Base-by-base conservation (phyloP, 2,888 invertebrate species). In the Calameuta pallipes region DNA sequence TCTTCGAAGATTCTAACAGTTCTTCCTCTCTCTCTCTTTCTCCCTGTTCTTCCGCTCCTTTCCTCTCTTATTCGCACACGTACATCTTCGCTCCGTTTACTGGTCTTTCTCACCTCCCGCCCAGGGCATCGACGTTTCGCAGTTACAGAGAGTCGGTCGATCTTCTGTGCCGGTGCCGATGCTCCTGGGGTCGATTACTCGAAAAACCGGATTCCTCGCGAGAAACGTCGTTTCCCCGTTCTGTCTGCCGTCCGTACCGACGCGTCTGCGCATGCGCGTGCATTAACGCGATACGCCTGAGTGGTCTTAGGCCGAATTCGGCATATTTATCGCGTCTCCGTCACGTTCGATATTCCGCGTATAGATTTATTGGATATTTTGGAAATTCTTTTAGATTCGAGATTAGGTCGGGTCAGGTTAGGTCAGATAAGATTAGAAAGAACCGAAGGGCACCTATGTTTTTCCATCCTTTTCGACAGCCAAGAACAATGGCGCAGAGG, bases 151-250 rank as follows among this genome's bases (percentile, higher is more conserved):
- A 41, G 56, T 41, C 41, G 4, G 41, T 6, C 41, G 56, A 56
- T 56, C 56, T 56, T 56, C 23, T 2, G 23, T 56, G 56, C 56
- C 56, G 41, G 15, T 23, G 33, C 13, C 71, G 71, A 34, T 34
- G 71, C 71, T 31, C 79, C 83, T 74, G 79, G 79, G 75, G 87
- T 86, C 87, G 90, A 90, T 90, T 89, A 90, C 90, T 90, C 89
- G 90, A 90, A 89, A 90, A 90, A 90, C 90, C 90, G 90, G 90
- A 90, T 90, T 90, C 88, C 87, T 87, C 83, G 86, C 87, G 88
- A 89, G 87, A 90, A 89, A 90, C 86, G 88, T 80, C 86, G 89
- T 89, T 89, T 91, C 87, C 89, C 89, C 87, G 84, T 81, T 82
- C 83, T 87, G 86, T 87, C 87, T 87, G 87, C 56, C 85, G 85